phyloP scores from a whole-genome alignment of 2,888 invertebrate species.

The Calameuta pallipes region DNA sequence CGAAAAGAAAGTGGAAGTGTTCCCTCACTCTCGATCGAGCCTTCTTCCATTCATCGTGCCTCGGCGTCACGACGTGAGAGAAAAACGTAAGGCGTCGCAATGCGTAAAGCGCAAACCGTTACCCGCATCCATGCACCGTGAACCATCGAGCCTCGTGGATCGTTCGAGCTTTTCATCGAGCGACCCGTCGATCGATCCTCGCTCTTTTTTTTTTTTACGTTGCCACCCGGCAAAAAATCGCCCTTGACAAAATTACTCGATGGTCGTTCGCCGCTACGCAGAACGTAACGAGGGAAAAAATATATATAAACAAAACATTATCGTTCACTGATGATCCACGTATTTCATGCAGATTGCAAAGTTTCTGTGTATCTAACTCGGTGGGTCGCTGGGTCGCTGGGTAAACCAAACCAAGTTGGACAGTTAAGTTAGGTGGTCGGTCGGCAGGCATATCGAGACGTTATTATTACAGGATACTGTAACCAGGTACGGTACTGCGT shows the following conservation, averaged over 20 bases:
- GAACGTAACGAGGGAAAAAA: slow-evolving; percentile 18
- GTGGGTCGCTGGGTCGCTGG: slow-evolving; percentile 44
- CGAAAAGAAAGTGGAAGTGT: slow-evolving; percentile 48
- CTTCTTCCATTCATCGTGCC: slow-evolving; percentile 9
- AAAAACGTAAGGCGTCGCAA: background rate
- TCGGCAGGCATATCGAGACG: background rate
- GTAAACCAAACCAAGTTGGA: slow-evolving; percentile 41
- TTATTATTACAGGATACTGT: too few relatives aligned
- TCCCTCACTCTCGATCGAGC: slow-evolving; percentile 25
- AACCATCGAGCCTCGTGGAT: too few relatives aligned
- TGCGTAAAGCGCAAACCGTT: background rate
- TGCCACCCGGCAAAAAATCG: slow-evolving; percentile 1
- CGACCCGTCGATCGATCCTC: slow-evolving; percentile 5
- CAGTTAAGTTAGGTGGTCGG: background rate
- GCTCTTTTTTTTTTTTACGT: background rate
- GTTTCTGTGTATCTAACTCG: slow-evolving; percentile 27
- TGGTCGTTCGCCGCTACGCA: slow-evolving; percentile 47
- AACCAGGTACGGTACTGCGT: too few relatives aligned
- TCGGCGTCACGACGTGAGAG: background rate
- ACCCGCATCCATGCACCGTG: too few relatives aligned
- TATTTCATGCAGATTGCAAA: too few relatives aligned
- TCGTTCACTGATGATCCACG: slow-evolving; percentile 45
- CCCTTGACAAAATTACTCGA: slow-evolving; percentile 56
- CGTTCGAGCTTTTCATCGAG: too few relatives aligned
- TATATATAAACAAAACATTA: slow-evolving; percentile 18